phyloP scores from a whole-genome alignment of 2,888 invertebrate genomes.

The Ganaspis brasiliensis region DNA sequence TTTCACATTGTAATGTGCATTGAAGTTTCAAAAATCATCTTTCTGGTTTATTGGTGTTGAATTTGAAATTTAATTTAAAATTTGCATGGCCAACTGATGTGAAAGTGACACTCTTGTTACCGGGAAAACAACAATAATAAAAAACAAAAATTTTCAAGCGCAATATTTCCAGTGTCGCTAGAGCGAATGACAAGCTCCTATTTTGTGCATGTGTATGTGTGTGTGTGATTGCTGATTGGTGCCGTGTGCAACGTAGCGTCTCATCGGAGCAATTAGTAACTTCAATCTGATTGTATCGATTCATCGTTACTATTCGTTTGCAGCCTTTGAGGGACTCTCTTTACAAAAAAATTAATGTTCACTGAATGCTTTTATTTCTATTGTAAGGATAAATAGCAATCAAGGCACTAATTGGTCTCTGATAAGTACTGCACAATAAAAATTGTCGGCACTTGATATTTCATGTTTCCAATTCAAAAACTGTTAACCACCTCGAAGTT shows the following conservation, averaged over 20 bases:
- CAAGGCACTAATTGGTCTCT: conserved; percentile 4
- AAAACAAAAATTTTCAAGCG: background rate
- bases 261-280: conserved; percentile 42
- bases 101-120: conserved; percentile 30
- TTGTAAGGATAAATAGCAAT: conserved; percentile 2
- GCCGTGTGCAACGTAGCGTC: conserved; percentile 38
- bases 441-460: background rate
- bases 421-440: background rate
- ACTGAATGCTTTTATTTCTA: background rate
- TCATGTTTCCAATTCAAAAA: background rate
- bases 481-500: too few relatives aligned
- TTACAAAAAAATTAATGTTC: conserved; percentile 30
- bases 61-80: conserved; percentile 15
- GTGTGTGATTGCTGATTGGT: conserved; percentile 37
- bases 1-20: background rate
- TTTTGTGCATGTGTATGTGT: conserved; percentile 19
- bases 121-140: conserved; percentile 28
- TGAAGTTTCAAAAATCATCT: background rate
- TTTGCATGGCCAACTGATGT: conserved; percentile 14
- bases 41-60: background rate
- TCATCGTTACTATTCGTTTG: conserved; percentile 22
- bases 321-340: conserved; percentile 13
- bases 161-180: conserved; percentile 3
- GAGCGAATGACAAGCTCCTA: conserved; percentile 16
- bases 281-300: conserved; percentile 43